phyloP scores from a whole-genome alignment of 2,113 vertebrate species.

The Cololabis saira region DNA sequence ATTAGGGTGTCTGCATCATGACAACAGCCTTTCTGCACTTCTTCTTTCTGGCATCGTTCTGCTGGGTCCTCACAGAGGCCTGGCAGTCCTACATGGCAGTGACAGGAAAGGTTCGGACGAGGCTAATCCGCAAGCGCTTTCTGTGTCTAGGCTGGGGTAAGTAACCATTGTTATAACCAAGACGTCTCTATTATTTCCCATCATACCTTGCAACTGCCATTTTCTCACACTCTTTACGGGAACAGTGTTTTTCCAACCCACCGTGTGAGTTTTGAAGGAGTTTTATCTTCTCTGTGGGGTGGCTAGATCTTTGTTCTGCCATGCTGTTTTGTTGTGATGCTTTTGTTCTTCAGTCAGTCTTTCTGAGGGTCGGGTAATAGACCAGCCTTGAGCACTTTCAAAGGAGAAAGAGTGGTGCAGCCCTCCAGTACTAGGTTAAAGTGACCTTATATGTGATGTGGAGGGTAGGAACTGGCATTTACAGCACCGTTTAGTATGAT shows the following conservation, averaged over 20 bases:
- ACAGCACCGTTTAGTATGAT: constrained; percentile 1
- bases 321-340: constrained; percentile 50
- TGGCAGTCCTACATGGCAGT: constrained; percentile 99
- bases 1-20: constrained; percentile 94
- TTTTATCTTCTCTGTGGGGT: constrained; percentile 28
- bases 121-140: constrained; percentile 98
- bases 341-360: constrained; percentile 57
- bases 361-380: constrained; percentile 54
- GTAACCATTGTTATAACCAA: constrained; percentile 60
- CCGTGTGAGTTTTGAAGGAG: neutral
- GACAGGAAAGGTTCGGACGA: constrained; percentile 97
- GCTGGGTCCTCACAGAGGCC: constrained; percentile 99
- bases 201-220: constrained; percentile 39
- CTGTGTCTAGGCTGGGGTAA: constrained; percentile 99
- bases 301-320: constrained; percentile 45
- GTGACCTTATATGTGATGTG: constrained; percentile 57
- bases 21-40: constrained; percentile 99
- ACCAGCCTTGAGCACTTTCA: constrained; percentile 41
- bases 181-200: constrained; percentile 41
- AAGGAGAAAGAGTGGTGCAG: constrained; percentile 25
- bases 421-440: constrained; percentile 47
- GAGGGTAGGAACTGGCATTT: constrained; percentile 29
- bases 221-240: constrained; percentile 37
- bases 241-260: constrained; percentile 39
- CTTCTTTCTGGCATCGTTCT: constrained; percentile 99